Conservation (phyloP, 2,797 vertebrate genomes). For the Hoplostethus mediterraneus region DNA sequence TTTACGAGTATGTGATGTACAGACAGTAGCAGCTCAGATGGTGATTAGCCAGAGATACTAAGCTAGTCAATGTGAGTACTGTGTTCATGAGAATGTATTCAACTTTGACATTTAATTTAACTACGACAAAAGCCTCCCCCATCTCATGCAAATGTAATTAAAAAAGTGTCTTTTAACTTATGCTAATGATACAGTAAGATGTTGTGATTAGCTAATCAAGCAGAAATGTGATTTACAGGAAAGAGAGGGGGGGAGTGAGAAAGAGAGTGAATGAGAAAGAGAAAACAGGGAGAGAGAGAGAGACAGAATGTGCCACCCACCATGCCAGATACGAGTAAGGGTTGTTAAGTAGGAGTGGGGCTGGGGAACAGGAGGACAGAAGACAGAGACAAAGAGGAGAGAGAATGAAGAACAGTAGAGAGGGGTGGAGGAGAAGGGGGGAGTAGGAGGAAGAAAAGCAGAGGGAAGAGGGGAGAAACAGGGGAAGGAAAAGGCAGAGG, state of each 20-base stretch:
- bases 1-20: too few species aligned
- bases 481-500: not conserved
- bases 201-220: not conserved
- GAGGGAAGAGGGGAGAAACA: not conserved
- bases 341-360: too few species aligned
- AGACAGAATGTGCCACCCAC: not conserved
- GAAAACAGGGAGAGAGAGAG: not conserved
- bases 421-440: not conserved
- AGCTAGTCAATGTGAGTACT: too few species aligned
- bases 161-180: not conserved
- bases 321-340: too few species aligned
- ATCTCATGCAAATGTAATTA: too few species aligned
- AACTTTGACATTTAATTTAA: too few species aligned
- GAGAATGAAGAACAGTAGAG: not conserved
- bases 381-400: not conserved
- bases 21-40: too few species aligned
- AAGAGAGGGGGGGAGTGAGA: not conserved
- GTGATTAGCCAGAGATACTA: too few species aligned
- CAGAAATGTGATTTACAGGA: not conserved
- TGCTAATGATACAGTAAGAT: not conserved
- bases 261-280: too few species aligned
- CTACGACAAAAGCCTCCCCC: too few species aligned
- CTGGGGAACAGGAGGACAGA: not conserved
- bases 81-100: too few species aligned
- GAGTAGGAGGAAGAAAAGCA: not conserved